Base-by-base conservation (phyloP, 2,888 invertebrate genomes). In the Pilophorus perplexus region DNA sequence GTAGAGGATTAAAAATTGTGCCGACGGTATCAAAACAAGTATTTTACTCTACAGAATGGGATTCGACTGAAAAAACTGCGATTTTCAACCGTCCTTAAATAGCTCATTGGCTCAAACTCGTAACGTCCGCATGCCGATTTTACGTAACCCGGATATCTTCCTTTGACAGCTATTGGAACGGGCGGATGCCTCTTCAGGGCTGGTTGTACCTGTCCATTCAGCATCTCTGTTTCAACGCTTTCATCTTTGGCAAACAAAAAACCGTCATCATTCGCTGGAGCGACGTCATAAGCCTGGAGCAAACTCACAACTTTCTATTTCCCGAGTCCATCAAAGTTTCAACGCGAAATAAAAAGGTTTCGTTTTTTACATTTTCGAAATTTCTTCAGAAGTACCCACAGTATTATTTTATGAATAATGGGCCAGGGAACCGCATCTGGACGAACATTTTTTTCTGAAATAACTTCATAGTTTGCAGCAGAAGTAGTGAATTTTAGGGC, bases 171-270 rank as follows among this genome's bases (percentile, higher is more conserved):
- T 95, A 92, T 75, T 91, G 93, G 87, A 94, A 93, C 78, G 89
- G 91, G 33, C 87, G 87, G 76, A 82, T 98, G 72, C 97, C 96
- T 0, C 81, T 92, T n/a, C 97, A 97, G 80, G 98, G 98, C 28
- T 93, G 94, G 88, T 82, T 98, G 76, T 99, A 97, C 76, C 83
- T 98, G n/a, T 95, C 96, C 18, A 88, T 98, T 33, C 93, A 95
- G 77, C 93, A 94, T 77, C 83, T 97, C 77, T 95, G 95, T 76
- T 99, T 98, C 79, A 90, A 97, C 78, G 92, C 97, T 0, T 94
- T 91, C 75, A 87, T 98, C 75, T 83, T 98, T 78, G 94, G 96
- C 6, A 87, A 84, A 67, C 93, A 96, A 77, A 92, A 91, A 3
- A 90, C 89, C 74, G 82, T 95, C 52, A 87, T 90, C 71, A 84